A percentile compares a stretch with the other conserved stretches of the same genome.
Conservation (phyloP, 2,113 vertebrate species). For the Phrynocephalus versicolor region DNA sequence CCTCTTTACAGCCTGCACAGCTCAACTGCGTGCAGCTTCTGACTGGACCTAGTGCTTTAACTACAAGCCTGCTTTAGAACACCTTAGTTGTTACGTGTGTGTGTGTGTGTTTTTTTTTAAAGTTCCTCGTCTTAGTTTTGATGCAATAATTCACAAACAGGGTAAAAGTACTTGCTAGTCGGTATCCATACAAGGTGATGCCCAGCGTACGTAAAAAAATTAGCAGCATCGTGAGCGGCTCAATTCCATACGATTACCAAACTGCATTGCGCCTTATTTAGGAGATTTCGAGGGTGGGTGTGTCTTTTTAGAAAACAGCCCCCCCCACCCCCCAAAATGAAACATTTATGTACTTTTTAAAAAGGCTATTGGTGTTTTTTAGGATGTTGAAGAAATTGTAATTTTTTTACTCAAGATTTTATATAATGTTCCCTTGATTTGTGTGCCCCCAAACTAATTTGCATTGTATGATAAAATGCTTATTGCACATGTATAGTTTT, state of each 20-base stretch:
- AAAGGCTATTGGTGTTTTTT: constrained; percentile 41
- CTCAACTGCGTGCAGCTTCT: background rate
- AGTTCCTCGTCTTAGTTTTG: too few relatives aligned
- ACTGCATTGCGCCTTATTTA: constrained; percentile 52
- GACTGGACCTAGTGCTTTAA: too few relatives aligned
- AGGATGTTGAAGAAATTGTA: background rate
- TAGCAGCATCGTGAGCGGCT: constrained; percentile 20
- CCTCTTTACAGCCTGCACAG: background rate
- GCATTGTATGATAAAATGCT: too few relatives aligned
- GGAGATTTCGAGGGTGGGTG: constrained; percentile 29
- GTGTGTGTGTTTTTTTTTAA: too few relatives aligned
- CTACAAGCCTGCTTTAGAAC: too few relatives aligned
- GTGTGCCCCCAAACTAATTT: constrained; percentile 12
- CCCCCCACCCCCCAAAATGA: too few relatives aligned
- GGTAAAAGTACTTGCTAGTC: background rate
- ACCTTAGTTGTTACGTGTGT: too few relatives aligned
- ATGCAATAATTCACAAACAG: constrained; percentile 66
- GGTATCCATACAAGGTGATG: background rate
- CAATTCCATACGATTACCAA: constrained; percentile 21
- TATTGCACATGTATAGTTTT: background rate
- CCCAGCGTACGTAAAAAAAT: background rate
- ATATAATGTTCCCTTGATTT: constrained; percentile 16
- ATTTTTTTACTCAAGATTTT: constrained; percentile 43
- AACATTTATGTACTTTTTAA: too few relatives aligned
- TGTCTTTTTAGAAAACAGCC: constrained; percentile 50